Evolutionary conservation across 2,113 vertebrate genomes (phyloP), one percentile per base, ranked within the genome.

Genomic region (Psittacula cyanocephala): DNA sequence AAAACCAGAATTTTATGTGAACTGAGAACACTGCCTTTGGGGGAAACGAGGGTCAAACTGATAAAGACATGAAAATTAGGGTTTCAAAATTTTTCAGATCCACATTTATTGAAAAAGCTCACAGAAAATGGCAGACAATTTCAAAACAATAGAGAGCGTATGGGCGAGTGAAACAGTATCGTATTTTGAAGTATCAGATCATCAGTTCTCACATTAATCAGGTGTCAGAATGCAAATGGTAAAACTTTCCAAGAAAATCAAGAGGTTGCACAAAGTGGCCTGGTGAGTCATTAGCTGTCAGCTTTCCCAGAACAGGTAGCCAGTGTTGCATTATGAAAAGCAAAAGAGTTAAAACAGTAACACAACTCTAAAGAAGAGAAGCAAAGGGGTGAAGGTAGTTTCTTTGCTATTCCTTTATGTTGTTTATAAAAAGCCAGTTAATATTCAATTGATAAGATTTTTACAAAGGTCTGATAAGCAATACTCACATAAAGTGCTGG

Each of bases 81-180:
- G 79, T 94, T 94, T 86, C 43, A 81, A 50, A 67, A 22, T 27
- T 80, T 67, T 91, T 93, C 74, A 91, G 86, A 86, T 92, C 43
- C 47, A 78, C 76, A 86, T 96, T 97, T 92, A 95, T 95, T 96
- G 89, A 68, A 88, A 95, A 94, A 93, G 85, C 19, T 77, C 93
- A 95, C 83, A 90, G 89, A 89, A 92, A 95, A 80, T 13, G 22
- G 65, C 62, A 88, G 87, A 80, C 93, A 86, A 67, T 86, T 89
- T 71, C 79, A 88, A 86, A 91, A 96, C 65, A 80, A 81, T 11
- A 76, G 23, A 88, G 15, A 70, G n/a, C 2, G 0, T 17, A 44
- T 10, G 57, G n/a, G 17, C 16, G 22, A 33, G 57, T 76, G 74
- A 87, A 94, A 93, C 70, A 55, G 60, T 50, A 89, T 86, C 69